phyloP scores from a whole-genome alignment of 2,113 vertebrate species.

The Merops nubicus region DNA sequence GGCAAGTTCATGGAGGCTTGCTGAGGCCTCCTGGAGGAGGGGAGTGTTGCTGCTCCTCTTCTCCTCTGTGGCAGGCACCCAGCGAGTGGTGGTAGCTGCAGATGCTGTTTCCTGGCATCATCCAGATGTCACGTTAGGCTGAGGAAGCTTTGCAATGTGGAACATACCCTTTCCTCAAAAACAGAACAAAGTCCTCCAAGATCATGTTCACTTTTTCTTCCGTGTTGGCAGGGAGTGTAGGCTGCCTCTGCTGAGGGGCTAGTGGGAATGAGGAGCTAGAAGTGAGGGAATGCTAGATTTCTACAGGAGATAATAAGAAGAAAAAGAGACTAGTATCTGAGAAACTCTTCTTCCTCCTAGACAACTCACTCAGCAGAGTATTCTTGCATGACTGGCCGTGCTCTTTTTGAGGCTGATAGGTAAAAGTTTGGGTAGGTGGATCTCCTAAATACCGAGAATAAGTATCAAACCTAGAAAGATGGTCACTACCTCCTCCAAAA shows the following conservation, averaged over 20 bases:
- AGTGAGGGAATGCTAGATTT: not conserved
- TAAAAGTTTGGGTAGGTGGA: not conserved
- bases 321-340: not conserved
- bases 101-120: not conserved
- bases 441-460: not conserved
- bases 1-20: not conserved
- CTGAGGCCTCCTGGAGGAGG: not conserved
- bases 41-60: not conserved
- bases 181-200: not conserved
- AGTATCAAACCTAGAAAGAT: not conserved
- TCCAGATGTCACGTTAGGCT: not conserved
- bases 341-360: not conserved
- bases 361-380: not conserved
- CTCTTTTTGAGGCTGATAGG: not conserved
- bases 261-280: not conserved
- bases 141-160: not conserved
- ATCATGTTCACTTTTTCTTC: not conserved
- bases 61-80: not conserved
- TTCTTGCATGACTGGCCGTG: not conserved
- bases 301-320: not conserved
- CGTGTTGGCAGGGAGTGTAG: not conserved
- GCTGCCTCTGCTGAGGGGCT: not conserved
- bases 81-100: fast-evolving
- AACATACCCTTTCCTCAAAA: not conserved
- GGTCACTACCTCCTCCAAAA: too few relatives aligned